These are phyloP conservation scores for Nasua narica DNA, from an alignment of 2,797 vertebrate genomes.

Conservation along the genomic window DNA sequence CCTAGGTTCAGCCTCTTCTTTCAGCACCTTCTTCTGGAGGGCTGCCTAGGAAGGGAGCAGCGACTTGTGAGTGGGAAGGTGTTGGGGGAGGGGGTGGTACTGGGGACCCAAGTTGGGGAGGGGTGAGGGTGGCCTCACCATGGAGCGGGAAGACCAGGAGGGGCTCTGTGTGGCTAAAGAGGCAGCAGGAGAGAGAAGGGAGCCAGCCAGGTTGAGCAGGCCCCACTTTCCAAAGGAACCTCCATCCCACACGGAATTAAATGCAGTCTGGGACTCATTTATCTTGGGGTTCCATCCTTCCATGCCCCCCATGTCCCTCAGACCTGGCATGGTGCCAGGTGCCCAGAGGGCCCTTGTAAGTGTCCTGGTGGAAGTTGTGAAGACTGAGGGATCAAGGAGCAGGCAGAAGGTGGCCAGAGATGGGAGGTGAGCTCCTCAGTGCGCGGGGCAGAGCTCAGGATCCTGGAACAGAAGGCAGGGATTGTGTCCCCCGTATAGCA, in stretches of 20 bases:
- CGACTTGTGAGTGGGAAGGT: not conserved
- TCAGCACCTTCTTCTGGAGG: not conserved
- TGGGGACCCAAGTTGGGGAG: not conserved
- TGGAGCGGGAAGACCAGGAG: not conserved
- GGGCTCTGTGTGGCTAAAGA: not conserved
- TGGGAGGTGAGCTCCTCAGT: not conserved
- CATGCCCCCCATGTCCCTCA: accelerated
- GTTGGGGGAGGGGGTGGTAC: accelerated
- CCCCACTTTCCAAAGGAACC: not conserved
- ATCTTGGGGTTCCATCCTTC: not conserved
- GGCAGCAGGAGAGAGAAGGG: not conserved
- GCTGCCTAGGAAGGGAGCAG: not conserved
- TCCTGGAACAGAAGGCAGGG: not conserved
- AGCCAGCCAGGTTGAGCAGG: not conserved
- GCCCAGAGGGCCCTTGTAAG: not conserved
- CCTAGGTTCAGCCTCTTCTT: not conserved
- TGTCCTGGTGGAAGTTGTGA: not conserved
- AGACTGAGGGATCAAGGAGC: not conserved
- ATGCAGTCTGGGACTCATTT: accelerated
- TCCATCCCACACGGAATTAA: accelerated
- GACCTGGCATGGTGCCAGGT: not conserved
- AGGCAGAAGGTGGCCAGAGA: not conserved
- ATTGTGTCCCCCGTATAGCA: not conserved
- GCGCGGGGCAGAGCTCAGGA: not conserved
- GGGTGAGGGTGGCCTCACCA: not conserved